Evolutionary conservation across 37 sponge, comb jelly and placozoan species (phyloP), one percentile per base, ranked within the genome.

Genomic region (Ianthella basta): DNA sequence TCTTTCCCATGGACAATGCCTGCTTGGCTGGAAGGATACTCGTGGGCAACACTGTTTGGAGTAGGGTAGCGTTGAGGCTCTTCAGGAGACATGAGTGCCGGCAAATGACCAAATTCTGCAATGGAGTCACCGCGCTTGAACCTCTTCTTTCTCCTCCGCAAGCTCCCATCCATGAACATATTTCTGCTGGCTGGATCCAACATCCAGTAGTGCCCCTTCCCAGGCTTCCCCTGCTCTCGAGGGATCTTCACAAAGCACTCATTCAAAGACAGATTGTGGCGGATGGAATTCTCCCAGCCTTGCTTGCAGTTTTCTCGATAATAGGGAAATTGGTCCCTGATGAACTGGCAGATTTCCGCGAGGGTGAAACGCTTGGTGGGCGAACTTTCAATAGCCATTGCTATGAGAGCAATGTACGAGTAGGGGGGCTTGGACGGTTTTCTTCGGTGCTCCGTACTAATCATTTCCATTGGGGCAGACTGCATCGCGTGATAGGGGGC

Each of bases 201-300:
- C 12, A 89, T 80, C 97, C 97, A 97, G 85, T 90, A 97, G 89
- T 97, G 95, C 0, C 97, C 95, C 53, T 97, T 97, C n/a, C 97
- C 97, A 20, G 94, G 94, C 37, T 89, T 89, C 2, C 97, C 94
- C 55, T 92, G 95, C 87, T 97, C 95, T 27, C 95, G 65, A 4
- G 97, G 92, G 0, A 94, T 75, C 85, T 97, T 97, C 60, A 93
- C 78, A 83, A 97, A 97, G 87, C 97, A 97, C 35, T 97, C 95
- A 55, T 94, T 94, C 18, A 96, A 82, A 24, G 91, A 90, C 3
- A 96, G 88, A 53, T 96, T 96, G 64, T 96, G 97, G 0, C 97
- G 80, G 55, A 97, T 97, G 39, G 92, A 91, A 79, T 97, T 97
- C 66, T 97, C 92, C 97, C 97, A 97, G 53, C 97, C 97, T 56